phyloP scores from a whole-genome alignment of 2,888 invertebrate species.

The Lacanobia oleracea region DNA sequence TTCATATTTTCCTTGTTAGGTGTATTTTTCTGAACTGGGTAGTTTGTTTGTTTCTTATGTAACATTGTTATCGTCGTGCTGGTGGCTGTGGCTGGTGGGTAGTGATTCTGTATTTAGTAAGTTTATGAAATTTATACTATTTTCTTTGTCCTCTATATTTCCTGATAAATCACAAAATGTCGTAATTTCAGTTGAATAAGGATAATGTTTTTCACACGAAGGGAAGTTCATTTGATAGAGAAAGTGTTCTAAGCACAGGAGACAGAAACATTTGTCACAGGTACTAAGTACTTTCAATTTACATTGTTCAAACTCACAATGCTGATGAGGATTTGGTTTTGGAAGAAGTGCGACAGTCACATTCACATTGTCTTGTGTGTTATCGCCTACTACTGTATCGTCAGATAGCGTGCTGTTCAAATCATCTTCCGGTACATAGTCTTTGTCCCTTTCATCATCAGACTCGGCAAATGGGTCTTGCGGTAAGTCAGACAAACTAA shows the following conservation, averaged over 20 bases:
- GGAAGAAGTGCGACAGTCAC: constrained; percentile 19
- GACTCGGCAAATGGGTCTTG: constrained; percentile 18
- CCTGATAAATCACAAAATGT: background rate
- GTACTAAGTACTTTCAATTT: constrained; percentile 26
- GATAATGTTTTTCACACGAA: too few relatives aligned
- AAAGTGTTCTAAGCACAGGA: background rate
- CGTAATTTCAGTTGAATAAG: too few relatives aligned
- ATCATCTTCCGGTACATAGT: constrained; percentile 20
- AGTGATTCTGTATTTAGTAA: constrained; percentile 24
- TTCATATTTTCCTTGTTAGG: constrained; percentile 17
- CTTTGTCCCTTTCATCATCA: constrained; percentile 25
- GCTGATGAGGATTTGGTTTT: constrained; percentile 15
- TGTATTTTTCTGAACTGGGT: constrained; percentile 10
- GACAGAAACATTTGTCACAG: constrained; percentile 13
- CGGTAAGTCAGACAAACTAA: background rate
- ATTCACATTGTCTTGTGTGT: constrained; percentile 21
- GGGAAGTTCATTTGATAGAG: too few relatives aligned
- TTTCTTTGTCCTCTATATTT: constrained; percentile 4
- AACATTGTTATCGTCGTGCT: constrained; percentile 16
- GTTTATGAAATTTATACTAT: constrained; percentile 9
- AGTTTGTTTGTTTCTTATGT: constrained; percentile 19
- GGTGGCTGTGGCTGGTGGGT: constrained; percentile 17
- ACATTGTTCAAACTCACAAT: constrained; percentile 15
- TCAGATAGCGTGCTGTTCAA: constrained; percentile 23
- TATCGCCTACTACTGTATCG: constrained; percentile 19